Percentiles rank a stretch among this genome's conserved stretches.
phyloP scores from a whole-genome alignment of 2,888 invertebrate species.

The Parapristionchus giblindavisi region DNA sequence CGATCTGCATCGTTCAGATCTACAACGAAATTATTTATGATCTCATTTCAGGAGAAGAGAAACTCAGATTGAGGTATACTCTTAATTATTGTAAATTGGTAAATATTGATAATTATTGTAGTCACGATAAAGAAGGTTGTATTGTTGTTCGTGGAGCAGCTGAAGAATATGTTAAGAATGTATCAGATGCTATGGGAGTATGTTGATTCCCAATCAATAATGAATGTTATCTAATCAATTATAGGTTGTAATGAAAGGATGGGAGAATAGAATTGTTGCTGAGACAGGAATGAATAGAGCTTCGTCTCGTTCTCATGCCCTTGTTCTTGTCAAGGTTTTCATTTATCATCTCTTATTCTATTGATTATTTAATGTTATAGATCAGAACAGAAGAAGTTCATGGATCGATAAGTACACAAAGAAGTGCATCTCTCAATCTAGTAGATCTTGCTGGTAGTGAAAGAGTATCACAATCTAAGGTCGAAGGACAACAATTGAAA shows the following conservation, averaged over 20 bases:
- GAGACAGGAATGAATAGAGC: slow-evolving; percentile 72
- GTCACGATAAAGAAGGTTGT: slow-evolving; percentile 45
- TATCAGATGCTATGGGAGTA: slow-evolving; percentile 18
- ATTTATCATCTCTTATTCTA: slow-evolving; percentile 9
- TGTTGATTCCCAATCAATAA: not conserved
- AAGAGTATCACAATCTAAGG: slow-evolving; percentile 71
- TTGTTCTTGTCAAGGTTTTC: slow-evolving; percentile 70
- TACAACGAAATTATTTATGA: slow-evolving; percentile 72
- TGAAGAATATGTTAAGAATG: slow-evolving; percentile 50
- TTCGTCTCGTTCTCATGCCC: slow-evolving; percentile 72
- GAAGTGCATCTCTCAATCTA: slow-evolving; percentile 71
- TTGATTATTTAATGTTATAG: slow-evolving; percentile 21
- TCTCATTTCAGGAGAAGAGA: slow-evolving; percentile 65
- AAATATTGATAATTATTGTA: not conserved
- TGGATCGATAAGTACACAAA: slow-evolving; percentile 66
- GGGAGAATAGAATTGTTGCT: slow-evolving; percentile 70
- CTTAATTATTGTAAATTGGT: no score
- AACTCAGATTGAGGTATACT: slow-evolving; percentile 37
- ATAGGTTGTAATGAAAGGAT: slow-evolving; percentile 70
- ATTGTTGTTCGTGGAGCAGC: slow-evolving; percentile 69
- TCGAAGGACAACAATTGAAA: slow-evolving; percentile 70
- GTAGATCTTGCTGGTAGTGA: slow-evolving; percentile 73
- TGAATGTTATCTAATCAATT: slow-evolving; percentile 39
- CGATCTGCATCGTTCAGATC: slow-evolving; percentile 71
- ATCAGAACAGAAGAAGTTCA: slow-evolving; percentile 66